phyloP scores from a whole-genome alignment of 2,797 vertebrate species.

The Lagodon rhomboides region DNA sequence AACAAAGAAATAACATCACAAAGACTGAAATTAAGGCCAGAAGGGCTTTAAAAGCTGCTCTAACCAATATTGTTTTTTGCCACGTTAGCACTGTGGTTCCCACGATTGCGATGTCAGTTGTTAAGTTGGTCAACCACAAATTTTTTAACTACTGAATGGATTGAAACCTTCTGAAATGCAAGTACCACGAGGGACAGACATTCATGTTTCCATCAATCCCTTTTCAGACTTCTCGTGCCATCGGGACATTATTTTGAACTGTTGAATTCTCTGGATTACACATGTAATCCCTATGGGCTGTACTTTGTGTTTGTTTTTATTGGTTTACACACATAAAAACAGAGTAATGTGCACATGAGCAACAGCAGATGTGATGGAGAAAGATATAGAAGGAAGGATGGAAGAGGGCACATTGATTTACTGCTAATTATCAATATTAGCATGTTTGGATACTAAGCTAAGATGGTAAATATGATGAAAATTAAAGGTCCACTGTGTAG shows the following conservation, averaged over 20 bases:
- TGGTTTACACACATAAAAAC: too few species aligned
- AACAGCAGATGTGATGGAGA: too few species aligned
- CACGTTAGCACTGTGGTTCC: neutral
- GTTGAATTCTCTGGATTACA: neutral
- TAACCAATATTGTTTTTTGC: neutral
- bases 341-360: too few species aligned
- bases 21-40: neutral
- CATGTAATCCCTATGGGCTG: neutral
- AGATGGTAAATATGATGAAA: neutral
- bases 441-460: neutral
- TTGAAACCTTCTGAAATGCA: neutral
- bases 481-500: too few species aligned
- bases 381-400: too few species aligned
- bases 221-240: neutral
- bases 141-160: neutral
- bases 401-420: too few species aligned
- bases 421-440: neutral
- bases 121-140: neutral
- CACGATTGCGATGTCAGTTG: neutral
- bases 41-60: neutral
- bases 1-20: conserved; percentile 7
- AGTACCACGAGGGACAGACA: too few species aligned
- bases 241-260: neutral
- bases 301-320: neutral
- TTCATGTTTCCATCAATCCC: too few species aligned